Percentiles rank a stretch among this genome's conserved stretches.
phyloP scores from a whole-genome alignment of 92 coral and sea anemone species.

The Virgularia gustaviana region DNA sequence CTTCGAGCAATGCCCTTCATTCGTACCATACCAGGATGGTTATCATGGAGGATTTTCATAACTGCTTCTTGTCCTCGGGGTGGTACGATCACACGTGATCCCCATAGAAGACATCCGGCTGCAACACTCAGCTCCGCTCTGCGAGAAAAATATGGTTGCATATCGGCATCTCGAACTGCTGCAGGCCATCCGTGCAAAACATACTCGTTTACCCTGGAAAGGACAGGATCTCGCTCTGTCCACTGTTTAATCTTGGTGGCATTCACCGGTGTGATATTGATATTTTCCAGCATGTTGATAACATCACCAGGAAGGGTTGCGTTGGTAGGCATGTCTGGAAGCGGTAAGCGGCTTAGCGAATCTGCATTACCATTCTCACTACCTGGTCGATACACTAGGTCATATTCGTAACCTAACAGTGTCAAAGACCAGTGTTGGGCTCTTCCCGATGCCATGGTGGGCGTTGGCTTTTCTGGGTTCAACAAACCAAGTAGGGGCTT shows the following conservation, averaged over 20 bases:
- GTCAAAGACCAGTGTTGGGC: not conserved
- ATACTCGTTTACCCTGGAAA: slow-evolving; percentile 32
- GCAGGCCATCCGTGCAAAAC: slow-evolving; percentile 27
- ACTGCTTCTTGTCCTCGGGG: slow-evolving; percentile 8
- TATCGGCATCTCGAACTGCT: slow-evolving; percentile 1
- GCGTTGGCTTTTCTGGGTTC: not conserved
- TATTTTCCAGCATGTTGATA: not conserved
- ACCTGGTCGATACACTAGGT: not conserved
- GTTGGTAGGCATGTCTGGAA: not conserved
- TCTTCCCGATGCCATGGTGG: not conserved
- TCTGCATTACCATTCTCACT: not conserved
- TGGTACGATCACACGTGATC: slow-evolving; percentile 32
- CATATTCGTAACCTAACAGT: not conserved
- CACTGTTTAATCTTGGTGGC: slow-evolving; percentile 9
- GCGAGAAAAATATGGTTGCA: slow-evolving; percentile 31
- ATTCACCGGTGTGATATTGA: not conserved
- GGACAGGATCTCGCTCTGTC: slow-evolving; percentile 29
- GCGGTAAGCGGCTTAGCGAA: not conserved
- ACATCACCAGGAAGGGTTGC: not conserved
- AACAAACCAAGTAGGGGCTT: not conserved
- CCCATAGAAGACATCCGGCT: slow-evolving; percentile 42
- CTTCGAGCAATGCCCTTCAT: slow-evolving; percentile 39
- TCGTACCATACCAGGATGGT: slow-evolving; percentile 39
- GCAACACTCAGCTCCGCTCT: slow-evolving; percentile 15
- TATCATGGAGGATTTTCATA: slow-evolving; percentile 39